Base-by-base conservation (phyloP, 2,113 vertebrate species). In the Saguinus imperator region DNA sequence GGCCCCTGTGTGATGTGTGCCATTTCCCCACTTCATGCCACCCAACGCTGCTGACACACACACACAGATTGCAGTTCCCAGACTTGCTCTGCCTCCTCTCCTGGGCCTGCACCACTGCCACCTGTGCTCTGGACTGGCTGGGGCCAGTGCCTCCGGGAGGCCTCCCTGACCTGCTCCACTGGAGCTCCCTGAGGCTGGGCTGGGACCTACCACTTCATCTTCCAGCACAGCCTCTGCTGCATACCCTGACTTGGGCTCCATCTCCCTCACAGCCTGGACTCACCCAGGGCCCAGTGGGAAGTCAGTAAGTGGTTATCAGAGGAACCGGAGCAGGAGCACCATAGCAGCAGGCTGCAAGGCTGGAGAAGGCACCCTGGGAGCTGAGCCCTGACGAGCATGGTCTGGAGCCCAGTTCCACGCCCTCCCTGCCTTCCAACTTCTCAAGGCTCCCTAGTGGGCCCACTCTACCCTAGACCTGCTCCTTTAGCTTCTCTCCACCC, bases 151-250 rank as follows among this genome's bases (percentile, higher is more conserved):
- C 27, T 73, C 25, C 1, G 3, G 27, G 76, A 58, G 72, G 29
- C 48, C 58, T 70, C 10, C 52, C 11, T 52, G 57, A 9, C 32
- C 40, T 12, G 55, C 52, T 20, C 57, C 48, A 35, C 43, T 27
- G 8, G 21, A 16, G 11, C 14, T 43, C 57, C 57, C 45, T 8
- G 9, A 76, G 48, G 25, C 17, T 16, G 17, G 6, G 3, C 72
- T 11, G 4, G 6, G 11, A 13, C 20, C 9, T 7, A 13, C 43
- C 58, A 1, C 21, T 29, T 3, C 1, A 21, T 50, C 55, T 50
- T 43, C 25, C 43, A 58, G 23, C 55, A 25, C 18, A 66, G 9
- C 43, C 45, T 68, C 43, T 29, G 32, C 21, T 32, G 11, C 18
- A 73, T 12, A 25, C 21, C 32, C 27, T 6, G 4, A 10, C 21